Base-by-base conservation (phyloP, 1,140 invertebrate species). In the Nephila pilipes region DNA sequence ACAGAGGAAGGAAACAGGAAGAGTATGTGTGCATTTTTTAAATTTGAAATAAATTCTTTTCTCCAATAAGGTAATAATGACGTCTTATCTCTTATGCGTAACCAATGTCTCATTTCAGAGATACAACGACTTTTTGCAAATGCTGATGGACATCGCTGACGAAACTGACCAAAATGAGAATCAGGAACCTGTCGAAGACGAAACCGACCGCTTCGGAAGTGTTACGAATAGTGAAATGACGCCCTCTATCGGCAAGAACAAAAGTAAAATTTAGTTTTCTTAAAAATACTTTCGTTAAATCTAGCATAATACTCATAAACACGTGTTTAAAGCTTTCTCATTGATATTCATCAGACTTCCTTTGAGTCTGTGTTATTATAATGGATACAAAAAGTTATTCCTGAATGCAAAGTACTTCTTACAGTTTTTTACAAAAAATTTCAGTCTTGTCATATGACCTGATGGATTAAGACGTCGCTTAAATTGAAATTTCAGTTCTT, bases 81-180 rank as follows among this genome's bases (percentile, higher is more conserved):
- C n/a, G n/a, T n/a, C n/a, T n/a, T n/a, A 10, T 10, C 12, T 46
- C 0, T 46, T 10, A 46, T 46, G 12, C 12, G 6, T 46, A 46
- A 10, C 0, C 58, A 6, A 46, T 46, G 38, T 46, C 38, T 46
- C 10, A 46, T 69, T 69, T 29, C 20, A 58, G 55, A 38, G 38
- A 25, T 57, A 75, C 2, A 46, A 85, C 8, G 94, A 94, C 63
- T 80, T 90, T 87, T 32, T 94, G 12, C 85, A 93, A 75, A 22
- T 94, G 29, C 60, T 94, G 54, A 60, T 93, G n/a, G 93, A 94
- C 32, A 69, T 57, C 20, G 75, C 55, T 6, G 75, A 85, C 10
- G 58, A 63, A n/a, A 69, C 90, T 25, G 69, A 22, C n/a, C n/a
- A 8, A n/a, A 63, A 22, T 29, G 85, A 92, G n/a, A 65, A 65